phyloP scores from a whole-genome alignment of 2,888 invertebrate species.

The Lutraria lutraria region DNA sequence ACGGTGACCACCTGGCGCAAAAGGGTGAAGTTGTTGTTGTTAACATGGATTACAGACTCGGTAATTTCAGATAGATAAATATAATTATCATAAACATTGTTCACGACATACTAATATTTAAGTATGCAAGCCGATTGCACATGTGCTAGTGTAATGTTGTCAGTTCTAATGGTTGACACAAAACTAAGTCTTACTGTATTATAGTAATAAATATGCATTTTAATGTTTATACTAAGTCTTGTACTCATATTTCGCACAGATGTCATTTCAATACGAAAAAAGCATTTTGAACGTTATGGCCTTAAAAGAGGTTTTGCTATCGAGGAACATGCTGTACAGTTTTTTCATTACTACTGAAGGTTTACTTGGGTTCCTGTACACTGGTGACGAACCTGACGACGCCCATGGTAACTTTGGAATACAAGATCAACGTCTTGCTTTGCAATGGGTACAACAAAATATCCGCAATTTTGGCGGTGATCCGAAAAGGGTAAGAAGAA shows the following conservation, averaged over 20 bases:
- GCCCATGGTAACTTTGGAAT: slow-evolving; percentile 76
- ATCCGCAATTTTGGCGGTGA: slow-evolving; percentile 72
- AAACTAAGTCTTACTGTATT: too few species aligned
- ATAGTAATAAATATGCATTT: too few species aligned
- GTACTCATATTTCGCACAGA: too few species aligned
- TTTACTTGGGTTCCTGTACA: slow-evolving; percentile 75
- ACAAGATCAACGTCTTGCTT: slow-evolving; percentile 73
- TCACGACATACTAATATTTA: too few species aligned
- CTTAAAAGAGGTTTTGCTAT: too few species aligned
- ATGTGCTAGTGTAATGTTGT: too few species aligned
- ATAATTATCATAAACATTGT: not conserved
- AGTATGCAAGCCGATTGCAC: too few species aligned
- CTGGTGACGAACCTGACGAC: slow-evolving; percentile 64
- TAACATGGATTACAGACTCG: slow-evolving; percentile 78
- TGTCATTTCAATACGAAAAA: too few species aligned
- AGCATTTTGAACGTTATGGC: too few species aligned
- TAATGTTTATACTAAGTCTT: too few species aligned
- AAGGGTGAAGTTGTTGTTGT: slow-evolving; percentile 75
- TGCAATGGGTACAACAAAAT: slow-evolving; percentile 71
- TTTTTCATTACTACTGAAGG: slow-evolving; percentile 65
- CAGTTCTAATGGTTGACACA: too few species aligned
- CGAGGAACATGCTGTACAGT: too few species aligned
- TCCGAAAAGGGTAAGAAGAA: slow-evolving; percentile 43
- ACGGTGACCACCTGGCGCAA: slow-evolving; percentile 71
- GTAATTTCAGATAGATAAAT: slow-evolving; percentile 57